phyloP scores from a whole-genome alignment of 2,797 vertebrate genomes.

The Hydrolagus colliei region DNA sequence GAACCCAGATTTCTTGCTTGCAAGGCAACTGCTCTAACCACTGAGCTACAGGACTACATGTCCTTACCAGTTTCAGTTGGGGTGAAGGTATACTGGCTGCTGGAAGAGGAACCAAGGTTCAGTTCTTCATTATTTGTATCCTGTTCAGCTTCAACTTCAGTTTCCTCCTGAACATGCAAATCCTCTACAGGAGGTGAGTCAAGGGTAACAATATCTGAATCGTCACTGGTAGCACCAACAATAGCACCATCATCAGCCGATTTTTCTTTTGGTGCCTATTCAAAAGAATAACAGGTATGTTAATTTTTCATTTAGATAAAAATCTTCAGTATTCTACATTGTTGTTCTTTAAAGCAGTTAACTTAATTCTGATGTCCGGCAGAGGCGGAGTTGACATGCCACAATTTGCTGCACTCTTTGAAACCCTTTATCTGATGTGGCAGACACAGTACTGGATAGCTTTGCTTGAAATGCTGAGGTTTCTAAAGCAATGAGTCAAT shows the following conservation, averaged over 20 bases:
- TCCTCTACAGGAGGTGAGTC: conserved; percentile 68
- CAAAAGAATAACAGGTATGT: conserved; percentile 8
- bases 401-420: not conserved
- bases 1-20: too few species aligned
- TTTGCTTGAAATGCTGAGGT: too few species aligned
- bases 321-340: not conserved
- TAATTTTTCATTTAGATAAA: not conserved
- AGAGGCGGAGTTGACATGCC: not conserved
- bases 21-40: too few species aligned
- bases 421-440: not conserved
- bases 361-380: not conserved
- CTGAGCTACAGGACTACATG: too few species aligned
- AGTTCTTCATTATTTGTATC: conserved; percentile 52
- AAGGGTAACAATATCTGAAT: conserved; percentile 90
- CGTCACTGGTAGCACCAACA: conserved; percentile 74
- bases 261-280: conserved; percentile 49
- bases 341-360: not conserved
- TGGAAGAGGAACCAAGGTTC: conserved; percentile 84
- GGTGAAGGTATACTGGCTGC: conserved; percentile 89
- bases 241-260: conserved; percentile 55
- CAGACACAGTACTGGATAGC: not conserved
- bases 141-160: conserved; percentile 46
- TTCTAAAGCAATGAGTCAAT: not conserved
- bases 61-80: conserved; percentile 65
- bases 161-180: conserved; percentile 53